These are phyloP conservation scores for Lepidurus packardi DNA, from an alignment of 1,140 invertebrate genomes.

Conservation along the genomic window DNA sequence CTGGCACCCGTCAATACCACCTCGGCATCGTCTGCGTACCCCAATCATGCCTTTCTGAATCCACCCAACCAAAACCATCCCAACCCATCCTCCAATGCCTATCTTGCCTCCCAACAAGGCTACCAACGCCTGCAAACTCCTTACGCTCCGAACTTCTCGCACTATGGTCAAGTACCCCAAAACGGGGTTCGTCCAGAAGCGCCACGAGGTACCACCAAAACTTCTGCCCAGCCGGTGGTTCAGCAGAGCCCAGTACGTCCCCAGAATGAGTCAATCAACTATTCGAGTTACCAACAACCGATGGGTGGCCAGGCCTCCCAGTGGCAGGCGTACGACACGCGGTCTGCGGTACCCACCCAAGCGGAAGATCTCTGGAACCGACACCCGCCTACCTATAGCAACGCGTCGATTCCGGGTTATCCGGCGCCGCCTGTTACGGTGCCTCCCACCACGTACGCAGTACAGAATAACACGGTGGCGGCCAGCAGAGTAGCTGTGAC, in stretches of 20 bases:
- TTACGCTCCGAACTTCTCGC: constrained; percentile 51
- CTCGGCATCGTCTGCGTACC: constrained; percentile 34
- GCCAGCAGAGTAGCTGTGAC: not conserved
- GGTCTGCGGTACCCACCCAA: not conserved
- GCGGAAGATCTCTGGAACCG: constrained; percentile 1
- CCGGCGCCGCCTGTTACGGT: not conserved
- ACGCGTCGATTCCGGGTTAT: not conserved
- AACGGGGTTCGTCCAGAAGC: not conserved
- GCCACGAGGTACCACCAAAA: not conserved
- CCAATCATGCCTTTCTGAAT: constrained; percentile 37
- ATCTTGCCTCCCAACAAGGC: constrained; percentile 51
- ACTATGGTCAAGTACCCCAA: not conserved
- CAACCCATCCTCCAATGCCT: constrained; percentile 28
- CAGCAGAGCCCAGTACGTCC: not conserved
- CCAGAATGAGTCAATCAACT: not conserved
- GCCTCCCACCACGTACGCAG: not conserved
- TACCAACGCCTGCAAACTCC: constrained; percentile 47
- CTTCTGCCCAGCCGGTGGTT: not conserved
- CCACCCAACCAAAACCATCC: constrained; percentile 9
- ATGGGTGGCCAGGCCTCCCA: constrained; percentile 54
- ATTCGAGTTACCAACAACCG: constrained; percentile 44
- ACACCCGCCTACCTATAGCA: constrained; percentile 19
- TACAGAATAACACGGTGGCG: not conserved
- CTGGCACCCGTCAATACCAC: constrained; percentile 34
- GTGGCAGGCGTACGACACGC: not conserved